Conservation (phyloP, 2,888 invertebrate species). For the Nematopogon swammerdamellus region DNA sequence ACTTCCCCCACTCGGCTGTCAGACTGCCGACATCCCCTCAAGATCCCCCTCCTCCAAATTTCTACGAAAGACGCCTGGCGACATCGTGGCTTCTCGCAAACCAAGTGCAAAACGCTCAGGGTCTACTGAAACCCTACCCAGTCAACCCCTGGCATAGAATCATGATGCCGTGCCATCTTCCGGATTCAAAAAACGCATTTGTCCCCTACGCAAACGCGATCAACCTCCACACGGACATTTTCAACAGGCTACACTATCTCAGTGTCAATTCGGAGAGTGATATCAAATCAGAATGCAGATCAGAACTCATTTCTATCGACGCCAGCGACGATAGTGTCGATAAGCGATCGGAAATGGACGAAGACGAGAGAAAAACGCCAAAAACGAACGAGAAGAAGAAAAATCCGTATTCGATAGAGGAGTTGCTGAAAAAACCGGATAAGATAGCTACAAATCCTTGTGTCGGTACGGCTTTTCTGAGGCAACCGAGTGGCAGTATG, state of each 20-base stretch:
- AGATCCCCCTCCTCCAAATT: slow-evolving; percentile 25
- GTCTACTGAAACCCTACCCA: slow-evolving; percentile 47
- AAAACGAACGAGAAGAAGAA: slow-evolving; percentile 59
- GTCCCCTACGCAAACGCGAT: slow-evolving; percentile 29
- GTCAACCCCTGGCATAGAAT: slow-evolving; percentile 58
- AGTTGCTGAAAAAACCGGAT: slow-evolving; percentile 76
- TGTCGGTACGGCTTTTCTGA: slow-evolving; percentile 39
- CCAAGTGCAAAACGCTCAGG: slow-evolving; percentile 42
- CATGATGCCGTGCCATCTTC: slow-evolving; percentile 50
- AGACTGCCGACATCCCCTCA: slow-evolving; percentile 38
- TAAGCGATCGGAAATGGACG: slow-evolving; percentile 42
- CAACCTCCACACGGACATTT: slow-evolving; percentile 32
- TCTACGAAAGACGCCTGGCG: slow-evolving; percentile 48
- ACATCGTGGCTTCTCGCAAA: slow-evolving; percentile 56
- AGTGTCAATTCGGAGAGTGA: slow-evolving; percentile 37
- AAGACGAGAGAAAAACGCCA: slow-evolving; percentile 28
- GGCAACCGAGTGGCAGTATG: slow-evolving; percentile 59
- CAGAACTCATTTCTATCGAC: slow-evolving; percentile 51
- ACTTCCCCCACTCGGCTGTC: slow-evolving; percentile 40
- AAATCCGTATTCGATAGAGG: slow-evolving; percentile 87
- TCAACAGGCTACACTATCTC: slow-evolving; percentile 35
- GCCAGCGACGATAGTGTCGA: slow-evolving; percentile 61
- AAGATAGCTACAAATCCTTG: slow-evolving; percentile 52
- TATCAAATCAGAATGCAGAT: slow-evolving; percentile 14
- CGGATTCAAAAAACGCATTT: slow-evolving; percentile 30